Percentiles rank a stretch among this genome's conserved stretches.
Conservation (phyloP, 2,888 invertebrate genomes). For the Heliconius sara region DNA sequence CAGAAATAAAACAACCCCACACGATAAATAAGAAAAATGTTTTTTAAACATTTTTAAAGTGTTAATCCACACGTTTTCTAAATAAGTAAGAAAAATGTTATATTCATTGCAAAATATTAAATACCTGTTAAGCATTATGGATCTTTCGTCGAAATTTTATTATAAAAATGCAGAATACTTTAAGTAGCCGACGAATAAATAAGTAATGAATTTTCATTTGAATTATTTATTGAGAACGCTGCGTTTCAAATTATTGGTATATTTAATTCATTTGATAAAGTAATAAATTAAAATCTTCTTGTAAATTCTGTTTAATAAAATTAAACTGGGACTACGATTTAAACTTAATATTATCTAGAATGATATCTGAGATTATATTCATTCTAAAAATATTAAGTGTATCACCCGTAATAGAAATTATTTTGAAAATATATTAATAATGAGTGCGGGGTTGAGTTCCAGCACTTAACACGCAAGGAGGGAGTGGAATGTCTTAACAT, state of each 20-base stretch:
- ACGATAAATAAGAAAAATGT: too few relatives aligned
- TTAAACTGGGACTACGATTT: not conserved
- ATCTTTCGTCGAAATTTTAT: not conserved
- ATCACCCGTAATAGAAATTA: too few relatives aligned
- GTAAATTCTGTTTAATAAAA: not conserved
- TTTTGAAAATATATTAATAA: too few relatives aligned
- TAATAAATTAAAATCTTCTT: conserved; percentile 8
- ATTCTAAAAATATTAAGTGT: not conserved
- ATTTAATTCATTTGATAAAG: not conserved
- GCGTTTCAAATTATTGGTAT: not conserved
- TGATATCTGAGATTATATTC: not conserved
- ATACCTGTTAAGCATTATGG: not conserved
- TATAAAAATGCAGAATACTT: not conserved
- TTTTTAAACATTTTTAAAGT: too few relatives aligned
- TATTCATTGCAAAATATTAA: not conserved
- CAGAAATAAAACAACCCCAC: too few relatives aligned
- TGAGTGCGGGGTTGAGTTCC: too few relatives aligned
- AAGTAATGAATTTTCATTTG: not conserved
- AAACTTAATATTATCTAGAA: not conserved
- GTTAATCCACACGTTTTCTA: too few relatives aligned
- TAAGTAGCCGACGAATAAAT: not conserved
- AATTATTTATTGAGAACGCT: conserved; percentile 13
- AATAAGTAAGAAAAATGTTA: too few relatives aligned
- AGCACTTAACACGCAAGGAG: too few relatives aligned
- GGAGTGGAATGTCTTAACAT: too few relatives aligned